Conservation (phyloP, 2,113 vertebrate genomes). For the Stegostoma tigrinum region DNA sequence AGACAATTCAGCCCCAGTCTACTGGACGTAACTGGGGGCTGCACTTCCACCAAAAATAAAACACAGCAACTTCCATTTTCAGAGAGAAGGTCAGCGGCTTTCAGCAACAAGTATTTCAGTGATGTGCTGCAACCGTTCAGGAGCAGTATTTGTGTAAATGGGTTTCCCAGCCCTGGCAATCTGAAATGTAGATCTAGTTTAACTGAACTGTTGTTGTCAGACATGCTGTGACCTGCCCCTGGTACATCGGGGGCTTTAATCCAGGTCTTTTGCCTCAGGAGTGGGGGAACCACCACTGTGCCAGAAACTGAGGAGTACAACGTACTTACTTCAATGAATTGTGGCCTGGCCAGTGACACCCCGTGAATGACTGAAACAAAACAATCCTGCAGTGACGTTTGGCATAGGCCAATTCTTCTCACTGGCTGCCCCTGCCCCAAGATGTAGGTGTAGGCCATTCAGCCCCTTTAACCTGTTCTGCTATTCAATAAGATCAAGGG, state of each 20-base stretch:
- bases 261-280: too few species aligned
- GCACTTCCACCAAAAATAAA: not conserved
- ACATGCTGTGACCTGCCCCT: too few species aligned
- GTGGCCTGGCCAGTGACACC: too few species aligned
- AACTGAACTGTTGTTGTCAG: too few species aligned
- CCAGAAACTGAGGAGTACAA: not conserved
- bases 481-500: too few species aligned
- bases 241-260: too few species aligned
- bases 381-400: not conserved
- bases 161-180: too few species aligned
- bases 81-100: not conserved
- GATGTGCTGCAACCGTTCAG: not conserved
- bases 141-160: not conserved
- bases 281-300: too few species aligned
- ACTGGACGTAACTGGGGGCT: not conserved
- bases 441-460: too few species aligned
- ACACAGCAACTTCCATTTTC: not conserved
- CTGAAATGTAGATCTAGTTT: too few species aligned
- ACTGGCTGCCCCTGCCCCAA: not conserved
- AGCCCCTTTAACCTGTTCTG: too few species aligned
- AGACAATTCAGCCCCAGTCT: not conserved
- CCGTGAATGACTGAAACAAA: too few species aligned
- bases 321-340: not conserved
- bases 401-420: not conserved
- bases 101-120: not conserved